A percentile compares a stretch with the other conserved stretches of the same genome.
These are phyloP conservation scores for Heterotilapia buettikoferi DNA, from an alignment of 2,113 vertebrate species.

Conservation along the genomic window DNA sequence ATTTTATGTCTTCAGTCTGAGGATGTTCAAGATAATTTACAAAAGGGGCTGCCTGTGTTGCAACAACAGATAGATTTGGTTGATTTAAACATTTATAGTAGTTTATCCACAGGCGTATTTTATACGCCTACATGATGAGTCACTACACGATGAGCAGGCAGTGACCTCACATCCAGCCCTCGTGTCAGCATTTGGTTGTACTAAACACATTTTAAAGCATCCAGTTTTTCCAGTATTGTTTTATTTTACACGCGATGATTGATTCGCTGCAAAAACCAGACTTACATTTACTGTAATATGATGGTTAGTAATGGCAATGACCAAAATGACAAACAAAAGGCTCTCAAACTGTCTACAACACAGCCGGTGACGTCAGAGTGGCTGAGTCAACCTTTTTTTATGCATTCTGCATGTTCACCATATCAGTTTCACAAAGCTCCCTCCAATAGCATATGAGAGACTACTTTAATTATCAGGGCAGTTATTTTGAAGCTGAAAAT, in stretches of 20 bases:
- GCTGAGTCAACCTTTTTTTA: background rate
- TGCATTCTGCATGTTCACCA: background rate
- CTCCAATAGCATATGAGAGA: background rate
- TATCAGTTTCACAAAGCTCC: background rate
- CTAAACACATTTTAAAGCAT: background rate
- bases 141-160: background rate
- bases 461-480: background rate
- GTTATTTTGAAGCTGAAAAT: background rate
- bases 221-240: background rate
- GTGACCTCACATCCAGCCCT: background rate
- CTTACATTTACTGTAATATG: background rate
- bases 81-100: background rate
- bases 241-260: accelerated
- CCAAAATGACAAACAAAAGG: background rate
- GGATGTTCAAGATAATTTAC: background rate
- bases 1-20: background rate
- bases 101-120: background rate
- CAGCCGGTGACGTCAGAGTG: background rate
- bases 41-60: background rate
- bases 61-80: background rate
- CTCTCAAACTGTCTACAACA: background rate
- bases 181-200: accelerated
- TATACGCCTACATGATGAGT: background rate
- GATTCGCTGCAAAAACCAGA: accelerated
- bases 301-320: background rate